These are phyloP conservation scores for Corydoras maculifer DNA, from an alignment of 2,113 vertebrate genomes.

Conservation along the genomic window DNA sequence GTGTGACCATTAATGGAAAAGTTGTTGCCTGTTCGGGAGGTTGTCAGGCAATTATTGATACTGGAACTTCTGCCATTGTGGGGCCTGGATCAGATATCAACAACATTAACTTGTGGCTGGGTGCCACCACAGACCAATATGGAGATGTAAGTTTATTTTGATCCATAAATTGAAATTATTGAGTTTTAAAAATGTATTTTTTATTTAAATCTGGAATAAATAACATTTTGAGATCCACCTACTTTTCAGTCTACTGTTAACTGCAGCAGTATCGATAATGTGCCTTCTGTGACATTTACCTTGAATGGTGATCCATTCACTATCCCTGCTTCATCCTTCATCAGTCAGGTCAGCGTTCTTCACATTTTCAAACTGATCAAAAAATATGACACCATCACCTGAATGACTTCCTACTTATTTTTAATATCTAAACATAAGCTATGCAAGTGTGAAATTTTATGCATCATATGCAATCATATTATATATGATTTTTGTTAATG, in stretches of 20 bases:
- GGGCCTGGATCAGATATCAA: slow-evolving; percentile 54
- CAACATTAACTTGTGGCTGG: slow-evolving; percentile 54
- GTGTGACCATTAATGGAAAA: slow-evolving; percentile 57
- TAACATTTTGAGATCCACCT: too few relatives aligned
- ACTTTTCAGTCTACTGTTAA: slow-evolving; percentile 42
- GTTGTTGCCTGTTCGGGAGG: slow-evolving; percentile 51
- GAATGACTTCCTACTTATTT: too few relatives aligned
- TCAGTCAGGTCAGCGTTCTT: neutral
- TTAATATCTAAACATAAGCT: too few relatives aligned
- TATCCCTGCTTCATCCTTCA: slow-evolving; percentile 1
- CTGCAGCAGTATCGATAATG: slow-evolving; percentile 38
- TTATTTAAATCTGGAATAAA: neutral
- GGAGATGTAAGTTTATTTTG: slow-evolving; percentile 50
- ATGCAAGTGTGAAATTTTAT: too few relatives aligned
- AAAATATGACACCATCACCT: too few relatives aligned
- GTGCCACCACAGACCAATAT: slow-evolving; percentile 47
- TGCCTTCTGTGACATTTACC: slow-evolving; percentile 49
- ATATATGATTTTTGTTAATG: too few relatives aligned
- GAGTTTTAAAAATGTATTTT: neutral
- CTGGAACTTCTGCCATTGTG: slow-evolving; percentile 58
- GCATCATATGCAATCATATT: too few relatives aligned
- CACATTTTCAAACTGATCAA: too few relatives aligned
- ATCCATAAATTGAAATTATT: too few relatives aligned
- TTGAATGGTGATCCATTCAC: slow-evolving; percentile 46
- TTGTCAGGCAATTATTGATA: slow-evolving; percentile 61